Conservation (phyloP, 2,888 invertebrate genomes). For the Pheosia tremula region DNA sequence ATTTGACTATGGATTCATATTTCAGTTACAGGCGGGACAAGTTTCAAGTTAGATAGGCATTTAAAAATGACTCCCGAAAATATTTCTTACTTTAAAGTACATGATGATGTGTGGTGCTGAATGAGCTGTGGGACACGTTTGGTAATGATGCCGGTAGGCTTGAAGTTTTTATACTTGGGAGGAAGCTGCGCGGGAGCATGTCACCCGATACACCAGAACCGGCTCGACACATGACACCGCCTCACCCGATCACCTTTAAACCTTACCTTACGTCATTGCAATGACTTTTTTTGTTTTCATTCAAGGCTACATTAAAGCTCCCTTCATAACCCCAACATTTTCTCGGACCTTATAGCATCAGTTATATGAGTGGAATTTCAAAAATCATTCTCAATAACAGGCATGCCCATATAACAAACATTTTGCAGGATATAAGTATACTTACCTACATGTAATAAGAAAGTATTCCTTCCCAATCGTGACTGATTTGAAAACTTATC, state of each 20-base stretch:
- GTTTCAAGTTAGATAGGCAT: not conserved
- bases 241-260: slow-evolving; percentile 71
- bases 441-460: not conserved
- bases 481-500: not conserved
- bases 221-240: slow-evolving; percentile 72
- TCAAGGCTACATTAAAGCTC: slow-evolving; percentile 63
- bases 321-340: slow-evolving; percentile 34
- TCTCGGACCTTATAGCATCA: not conserved
- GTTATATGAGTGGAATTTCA: not conserved
- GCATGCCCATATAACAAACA: no score
- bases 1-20: no score
- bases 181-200: slow-evolving; percentile 54
- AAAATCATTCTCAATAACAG: not conserved
- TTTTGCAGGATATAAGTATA: no score
- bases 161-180: slow-evolving; percentile 77
- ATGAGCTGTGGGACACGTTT: slow-evolving; percentile 66
- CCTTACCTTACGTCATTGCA: slow-evolving; percentile 67
- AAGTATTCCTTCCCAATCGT: not conserved
- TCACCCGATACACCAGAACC: slow-evolving; percentile 72
- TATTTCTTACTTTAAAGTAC: slow-evolving; percentile 72
- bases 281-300: slow-evolving; percentile 63
- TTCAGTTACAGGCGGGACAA: no score
- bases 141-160: slow-evolving; percentile 62
- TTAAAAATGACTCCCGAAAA: slow-evolving; percentile 2
- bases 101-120: slow-evolving; percentile 64